A percentile compares a stretch with the other conserved stretches of the same genome.
Evolutionary conservation across 2,113 vertebrate genomes (phyloP).

Genomic region (Xenus cinereus): DNA sequence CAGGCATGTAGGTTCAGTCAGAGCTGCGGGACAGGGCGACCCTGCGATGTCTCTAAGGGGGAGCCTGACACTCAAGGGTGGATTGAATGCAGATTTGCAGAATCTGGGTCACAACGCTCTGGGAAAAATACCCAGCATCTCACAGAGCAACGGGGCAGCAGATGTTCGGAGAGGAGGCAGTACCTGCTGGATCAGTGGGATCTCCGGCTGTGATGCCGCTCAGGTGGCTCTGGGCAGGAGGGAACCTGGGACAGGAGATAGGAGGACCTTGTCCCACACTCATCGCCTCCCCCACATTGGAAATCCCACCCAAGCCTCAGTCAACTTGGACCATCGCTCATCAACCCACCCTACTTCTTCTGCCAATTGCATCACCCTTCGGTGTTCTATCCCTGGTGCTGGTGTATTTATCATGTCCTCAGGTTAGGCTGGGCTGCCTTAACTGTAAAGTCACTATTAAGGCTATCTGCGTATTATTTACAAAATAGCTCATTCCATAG

Average conservation of each 20-base stretch:
- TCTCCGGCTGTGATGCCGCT: not conserved
- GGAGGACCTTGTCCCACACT: not conserved
- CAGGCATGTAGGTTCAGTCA: not conserved
- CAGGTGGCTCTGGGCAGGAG: not conserved
- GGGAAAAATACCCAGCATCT: not conserved
- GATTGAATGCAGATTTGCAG: not conserved
- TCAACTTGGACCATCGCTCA: not conserved
- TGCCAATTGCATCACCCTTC: not conserved
- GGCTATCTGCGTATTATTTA: slow-evolving; percentile 16
- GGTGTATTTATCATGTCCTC: not conserved
- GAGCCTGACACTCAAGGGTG: not conserved
- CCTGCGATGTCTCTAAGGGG: not conserved
- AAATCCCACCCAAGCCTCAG: not conserved
- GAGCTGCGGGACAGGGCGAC: not conserved
- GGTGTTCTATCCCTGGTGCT: not conserved
- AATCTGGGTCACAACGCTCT: not conserved
- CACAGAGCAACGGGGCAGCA: rapidly evolving
- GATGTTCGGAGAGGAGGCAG: not conserved
- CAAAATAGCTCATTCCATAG: slow-evolving; percentile 10
- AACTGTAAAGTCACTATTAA: not conserved
- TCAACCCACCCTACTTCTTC: not conserved
- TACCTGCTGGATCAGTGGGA: too few relatives aligned
- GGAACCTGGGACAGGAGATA: not conserved
- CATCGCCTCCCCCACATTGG: rapidly evolving
- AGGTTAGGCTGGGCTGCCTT: not conserved